Conservation (phyloP, 2,797 vertebrate genomes). For the Sebastes trivittatus region DNA sequence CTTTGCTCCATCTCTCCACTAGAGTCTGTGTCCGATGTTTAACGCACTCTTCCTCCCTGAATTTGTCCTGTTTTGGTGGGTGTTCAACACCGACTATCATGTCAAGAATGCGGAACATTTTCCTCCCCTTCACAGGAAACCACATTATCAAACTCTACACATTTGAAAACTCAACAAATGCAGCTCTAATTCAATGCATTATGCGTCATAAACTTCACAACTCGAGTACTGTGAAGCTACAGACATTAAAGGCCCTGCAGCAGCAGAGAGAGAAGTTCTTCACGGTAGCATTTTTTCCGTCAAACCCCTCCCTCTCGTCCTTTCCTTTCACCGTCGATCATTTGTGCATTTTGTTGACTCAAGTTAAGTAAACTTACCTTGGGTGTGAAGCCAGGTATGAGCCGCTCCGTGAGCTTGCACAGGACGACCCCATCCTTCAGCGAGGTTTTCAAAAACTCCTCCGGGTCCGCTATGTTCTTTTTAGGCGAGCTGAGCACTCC, state of each 20-base stretch:
- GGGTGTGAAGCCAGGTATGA: slow-evolving; percentile 87
- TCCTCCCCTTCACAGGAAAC: slow-evolving; percentile 66
- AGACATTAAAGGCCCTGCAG: slow-evolving; percentile 32
- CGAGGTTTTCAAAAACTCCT: slow-evolving; percentile 91
- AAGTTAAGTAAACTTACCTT: slow-evolving; percentile 85
- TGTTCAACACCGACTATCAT: slow-evolving; percentile 42
- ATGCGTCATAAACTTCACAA: accelerated
- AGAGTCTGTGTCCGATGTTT: neutral
- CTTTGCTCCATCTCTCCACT: too few species aligned
- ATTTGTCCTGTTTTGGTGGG: slow-evolving; percentile 36
- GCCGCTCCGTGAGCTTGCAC: slow-evolving; percentile 90
- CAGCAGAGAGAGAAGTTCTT: slow-evolving; percentile 42
- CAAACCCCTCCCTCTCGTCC: slow-evolving; percentile 73
- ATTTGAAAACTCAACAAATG: neutral
- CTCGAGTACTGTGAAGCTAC: neutral
- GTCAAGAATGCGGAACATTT: slow-evolving; percentile 83
- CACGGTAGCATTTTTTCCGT: slow-evolving; percentile 34
- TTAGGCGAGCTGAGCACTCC: slow-evolving; percentile 97
- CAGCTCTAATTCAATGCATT: neutral
- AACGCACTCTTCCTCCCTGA: neutral
- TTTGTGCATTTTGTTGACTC: slow-evolving; percentile 19
- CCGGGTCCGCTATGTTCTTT: slow-evolving; percentile 92
- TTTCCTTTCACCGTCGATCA: slow-evolving; percentile 39
- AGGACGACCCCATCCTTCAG: slow-evolving; percentile 95
- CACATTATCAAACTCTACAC: neutral